phyloP scores from a whole-genome alignment of 2,113 vertebrate genomes.

The Cyphomyrus discorhynchus region DNA sequence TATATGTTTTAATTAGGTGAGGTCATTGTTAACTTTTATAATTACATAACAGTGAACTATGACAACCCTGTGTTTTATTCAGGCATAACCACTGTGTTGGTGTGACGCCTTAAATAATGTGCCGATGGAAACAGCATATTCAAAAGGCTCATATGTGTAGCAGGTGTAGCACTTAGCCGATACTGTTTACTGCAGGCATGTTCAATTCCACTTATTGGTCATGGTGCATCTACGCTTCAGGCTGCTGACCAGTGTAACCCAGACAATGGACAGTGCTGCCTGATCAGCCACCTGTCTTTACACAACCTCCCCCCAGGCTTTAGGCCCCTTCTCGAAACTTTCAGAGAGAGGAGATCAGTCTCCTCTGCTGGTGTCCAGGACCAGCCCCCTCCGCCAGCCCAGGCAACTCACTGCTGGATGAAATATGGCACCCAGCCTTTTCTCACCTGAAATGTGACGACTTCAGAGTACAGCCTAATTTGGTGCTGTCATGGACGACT shows the following conservation, averaged over 20 bases:
- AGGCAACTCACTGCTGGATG: slow-evolving; percentile 5
- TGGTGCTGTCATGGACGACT: background rate
- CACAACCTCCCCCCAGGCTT: background rate
- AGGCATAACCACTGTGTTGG: background rate
- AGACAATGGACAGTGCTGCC: background rate
- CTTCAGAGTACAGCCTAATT: background rate
- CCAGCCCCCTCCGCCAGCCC: background rate
- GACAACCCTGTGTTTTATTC: background rate
- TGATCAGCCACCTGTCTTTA: background rate
- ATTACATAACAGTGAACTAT: background rate
- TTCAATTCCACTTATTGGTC: background rate
- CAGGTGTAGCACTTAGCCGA: background rate
- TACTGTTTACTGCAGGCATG: background rate
- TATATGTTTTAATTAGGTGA: background rate
- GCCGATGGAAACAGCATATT: background rate
- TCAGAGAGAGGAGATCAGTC: background rate
- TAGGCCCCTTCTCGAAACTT: background rate
- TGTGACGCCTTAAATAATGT: background rate
- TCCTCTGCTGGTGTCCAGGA: background rate
- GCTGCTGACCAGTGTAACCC: background rate
- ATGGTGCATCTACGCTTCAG: background rate
- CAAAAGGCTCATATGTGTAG: background rate
- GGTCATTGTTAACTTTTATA: background rate
- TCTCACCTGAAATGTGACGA: background rate
- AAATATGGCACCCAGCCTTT: slow-evolving; percentile 30